Conservation (phyloP, 2,888 invertebrate species). For the Hartigia nigra region DNA sequence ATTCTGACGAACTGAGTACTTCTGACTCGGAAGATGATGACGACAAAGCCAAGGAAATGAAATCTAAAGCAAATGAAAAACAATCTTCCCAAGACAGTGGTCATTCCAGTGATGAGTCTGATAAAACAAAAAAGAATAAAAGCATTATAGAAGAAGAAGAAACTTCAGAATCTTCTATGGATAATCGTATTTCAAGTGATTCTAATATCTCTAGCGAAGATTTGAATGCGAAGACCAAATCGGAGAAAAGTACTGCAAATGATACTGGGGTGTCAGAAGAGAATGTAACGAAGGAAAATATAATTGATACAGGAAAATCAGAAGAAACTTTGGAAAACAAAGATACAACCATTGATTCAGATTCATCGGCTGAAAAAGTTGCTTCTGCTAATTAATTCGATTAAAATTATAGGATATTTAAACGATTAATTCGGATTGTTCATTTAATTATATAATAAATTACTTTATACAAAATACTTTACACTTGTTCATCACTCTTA, state of each 20-base stretch:
- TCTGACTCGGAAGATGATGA: slow-evolving; percentile 42
- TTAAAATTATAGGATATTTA: background rate
- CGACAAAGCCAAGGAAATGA: slow-evolving; percentile 16
- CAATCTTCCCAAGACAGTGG: slow-evolving; percentile 33
- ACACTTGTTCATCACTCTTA: background rate
- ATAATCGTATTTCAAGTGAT: background rate
- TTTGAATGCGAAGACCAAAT: background rate
- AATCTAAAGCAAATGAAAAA: slow-evolving; percentile 7
- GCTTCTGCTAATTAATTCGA: background rate
- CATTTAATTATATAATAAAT: background rate
- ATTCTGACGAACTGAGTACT: slow-evolving; percentile 51
- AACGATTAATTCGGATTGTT: background rate
- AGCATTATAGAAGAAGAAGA: background rate
- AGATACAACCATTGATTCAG: background rate
- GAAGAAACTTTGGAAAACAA: background rate
- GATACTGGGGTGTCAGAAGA: background rate
- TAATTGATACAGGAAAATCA: background rate
- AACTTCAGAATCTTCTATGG: background rate
- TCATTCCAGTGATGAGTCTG: slow-evolving; percentile 35
- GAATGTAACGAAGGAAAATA: background rate
- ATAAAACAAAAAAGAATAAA: background rate
- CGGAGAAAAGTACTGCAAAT: background rate
- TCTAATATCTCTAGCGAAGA: background rate
- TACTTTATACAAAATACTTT: background rate
- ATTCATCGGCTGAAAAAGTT: background rate